phyloP scores from a whole-genome alignment of 2,888 invertebrate species.

The Drosophila anceps region DNA sequence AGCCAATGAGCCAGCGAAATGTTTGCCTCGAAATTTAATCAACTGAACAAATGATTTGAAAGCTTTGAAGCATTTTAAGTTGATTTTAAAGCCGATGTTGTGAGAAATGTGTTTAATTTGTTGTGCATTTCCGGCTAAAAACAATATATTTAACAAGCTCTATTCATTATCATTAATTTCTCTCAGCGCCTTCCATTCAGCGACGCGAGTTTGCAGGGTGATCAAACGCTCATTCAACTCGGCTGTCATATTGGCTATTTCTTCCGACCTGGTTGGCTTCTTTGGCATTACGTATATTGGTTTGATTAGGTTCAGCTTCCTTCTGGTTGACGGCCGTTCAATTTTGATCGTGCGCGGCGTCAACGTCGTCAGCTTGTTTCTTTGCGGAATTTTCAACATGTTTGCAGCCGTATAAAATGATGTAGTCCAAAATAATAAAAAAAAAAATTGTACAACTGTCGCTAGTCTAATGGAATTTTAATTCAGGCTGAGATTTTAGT shows the following conservation, averaged over 20 bases:
- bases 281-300: slow-evolving; percentile 21
- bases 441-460: neutral
- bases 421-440: neutral
- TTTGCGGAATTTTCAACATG: slow-evolving; percentile 50
- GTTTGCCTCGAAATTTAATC: slow-evolving; percentile 42
- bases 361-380: slow-evolving; percentile 23
- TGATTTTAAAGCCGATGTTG: neutral
- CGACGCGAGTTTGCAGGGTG: slow-evolving; percentile 28
- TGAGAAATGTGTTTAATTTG: slow-evolving; percentile 1
- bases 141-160: neutral
- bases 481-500: neutral
- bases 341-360: slow-evolving; percentile 32
- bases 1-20: slow-evolving; percentile 18
- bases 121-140: slow-evolving; percentile 1
- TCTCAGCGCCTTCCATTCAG: slow-evolving; percentile 45
- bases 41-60: slow-evolving; percentile 34
- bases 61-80: slow-evolving; percentile 29
- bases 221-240: slow-evolving; percentile 38
- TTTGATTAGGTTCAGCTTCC: slow-evolving; percentile 10
- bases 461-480: neutral
- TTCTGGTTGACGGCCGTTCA: slow-evolving; percentile 31
- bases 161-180: neutral
- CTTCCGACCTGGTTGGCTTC: slow-evolving; percentile 46
- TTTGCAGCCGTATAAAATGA: neutral
- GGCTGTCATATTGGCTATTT: slow-evolving; percentile 35